phyloP scores from a whole-genome alignment of 2,888 invertebrate genomes.

The Polydrusus tereticollis region DNA sequence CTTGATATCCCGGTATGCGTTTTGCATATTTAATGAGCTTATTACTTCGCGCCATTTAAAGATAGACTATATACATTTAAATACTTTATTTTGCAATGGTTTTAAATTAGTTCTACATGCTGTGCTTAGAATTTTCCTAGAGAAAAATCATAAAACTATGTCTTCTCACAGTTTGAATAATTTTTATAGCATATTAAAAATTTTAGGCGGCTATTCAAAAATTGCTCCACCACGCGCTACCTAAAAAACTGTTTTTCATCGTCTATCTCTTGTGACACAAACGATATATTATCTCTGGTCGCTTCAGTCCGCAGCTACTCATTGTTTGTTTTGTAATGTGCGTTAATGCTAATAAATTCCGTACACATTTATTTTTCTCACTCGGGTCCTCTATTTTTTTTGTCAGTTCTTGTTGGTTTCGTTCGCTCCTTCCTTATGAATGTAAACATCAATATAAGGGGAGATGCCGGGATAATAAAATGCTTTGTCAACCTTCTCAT shows the following conservation, averaged over 20 bases:
- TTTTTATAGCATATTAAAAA: too few species aligned
- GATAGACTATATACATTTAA: too few species aligned
- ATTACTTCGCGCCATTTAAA: too few species aligned
- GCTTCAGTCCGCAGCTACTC: background rate
- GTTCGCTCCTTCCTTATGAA: slow-evolving; percentile 34
- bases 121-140: too few species aligned
- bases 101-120: too few species aligned
- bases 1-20: too few species aligned
- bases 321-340: background rate
- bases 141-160: too few species aligned
- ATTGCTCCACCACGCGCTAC: too few species aligned
- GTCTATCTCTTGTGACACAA: background rate
- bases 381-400: slow-evolving; percentile 21
- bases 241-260: background rate
- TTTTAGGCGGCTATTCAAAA: background rate
- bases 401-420: slow-evolving; percentile 12
- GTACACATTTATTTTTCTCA: slow-evolving; percentile 38
- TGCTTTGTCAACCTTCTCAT: slow-evolving; percentile 48
- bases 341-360: slow-evolving; percentile 20
- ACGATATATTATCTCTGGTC: too few species aligned
- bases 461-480: slow-evolving; percentile 45
- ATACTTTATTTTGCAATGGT: too few species aligned
- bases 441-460: slow-evolving; percentile 43
- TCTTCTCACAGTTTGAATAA: too few species aligned
- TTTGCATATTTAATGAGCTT: too few species aligned